Evolutionary conservation across 2,797 vertebrate genomes (phyloP).

Genomic region (Malurus splendens): DNA sequence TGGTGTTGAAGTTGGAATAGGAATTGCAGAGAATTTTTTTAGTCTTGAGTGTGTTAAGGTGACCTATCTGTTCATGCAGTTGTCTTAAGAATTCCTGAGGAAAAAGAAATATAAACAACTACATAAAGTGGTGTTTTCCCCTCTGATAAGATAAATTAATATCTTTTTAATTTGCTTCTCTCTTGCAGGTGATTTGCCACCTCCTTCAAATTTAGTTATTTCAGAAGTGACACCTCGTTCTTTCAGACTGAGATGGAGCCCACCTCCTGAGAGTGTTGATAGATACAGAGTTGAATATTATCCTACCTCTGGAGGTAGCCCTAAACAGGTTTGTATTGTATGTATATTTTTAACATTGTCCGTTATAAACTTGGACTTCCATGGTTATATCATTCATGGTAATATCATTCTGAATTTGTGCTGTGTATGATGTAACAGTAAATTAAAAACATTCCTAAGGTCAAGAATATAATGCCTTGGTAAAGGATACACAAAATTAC

Average conservation of each 20-base stretch:
- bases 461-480: neutral
- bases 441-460: neutral
- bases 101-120: neutral
- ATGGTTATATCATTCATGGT: neutral
- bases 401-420: neutral
- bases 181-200: slow-evolving; percentile 64
- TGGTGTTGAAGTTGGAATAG: neutral
- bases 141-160: neutral
- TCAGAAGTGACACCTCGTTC: slow-evolving; percentile 87
- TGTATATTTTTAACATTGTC: neutral
- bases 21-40: neutral
- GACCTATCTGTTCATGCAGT: neutral
- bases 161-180: neutral
- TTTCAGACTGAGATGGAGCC: slow-evolving; percentile 87
- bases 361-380: neutral
- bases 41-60: neutral
- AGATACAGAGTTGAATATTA: slow-evolving; percentile 84
- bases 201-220: slow-evolving; percentile 84
- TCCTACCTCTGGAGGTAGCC: slow-evolving; percentile 73
- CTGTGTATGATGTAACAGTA: neutral
- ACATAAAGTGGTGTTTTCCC: fast-evolving
- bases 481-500: neutral
- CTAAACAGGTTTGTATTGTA: slow-evolving; percentile 77
- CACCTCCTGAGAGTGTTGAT: slow-evolving; percentile 82
- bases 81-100: neutral